phyloP scores from a whole-genome alignment of 1,140 invertebrate species.

The Platorchestia sp. region DNA sequence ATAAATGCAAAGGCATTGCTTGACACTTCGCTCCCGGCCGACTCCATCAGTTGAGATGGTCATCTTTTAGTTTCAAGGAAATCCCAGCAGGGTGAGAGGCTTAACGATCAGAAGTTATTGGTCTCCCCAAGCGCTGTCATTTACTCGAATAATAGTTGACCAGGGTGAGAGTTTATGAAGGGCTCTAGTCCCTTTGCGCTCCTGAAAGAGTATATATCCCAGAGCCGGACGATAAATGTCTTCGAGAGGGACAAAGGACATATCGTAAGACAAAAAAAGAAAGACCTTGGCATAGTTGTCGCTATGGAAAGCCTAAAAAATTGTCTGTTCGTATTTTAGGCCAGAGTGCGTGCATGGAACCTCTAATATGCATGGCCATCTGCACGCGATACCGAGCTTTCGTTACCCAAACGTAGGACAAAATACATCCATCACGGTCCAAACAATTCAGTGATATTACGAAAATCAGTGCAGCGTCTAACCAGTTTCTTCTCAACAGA shows the following conservation, averaged over 20 bases:
- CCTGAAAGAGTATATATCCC: neutral
- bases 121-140: slow-evolving; percentile 11
- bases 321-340: neutral
- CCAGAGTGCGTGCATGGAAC: slow-evolving; percentile 10
- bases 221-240: slow-evolving; percentile 28
- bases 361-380: slow-evolving; percentile 21
- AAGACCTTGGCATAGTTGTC: neutral
- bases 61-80: neutral
- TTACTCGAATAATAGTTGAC: slow-evolving; percentile 41
- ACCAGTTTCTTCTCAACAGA: no score
- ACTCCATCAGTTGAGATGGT: neutral
- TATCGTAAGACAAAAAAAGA: slow-evolving; percentile 32
- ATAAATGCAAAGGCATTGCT: neutral
- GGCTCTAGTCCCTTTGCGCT: slow-evolving; percentile 8
- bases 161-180: slow-evolving; percentile 44
- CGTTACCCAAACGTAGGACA: neutral
- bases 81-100: slow-evolving; percentile 15
- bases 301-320: neutral
- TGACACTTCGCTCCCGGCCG: neutral
- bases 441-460: neutral
- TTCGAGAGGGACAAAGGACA: slow-evolving; percentile 48
- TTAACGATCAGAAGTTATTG: slow-evolving; percentile 3
- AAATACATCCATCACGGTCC: neutral
- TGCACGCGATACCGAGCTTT: slow-evolving; percentile 9
- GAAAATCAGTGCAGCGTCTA: neutral